Percentiles rank a stretch among this genome's conserved stretches.
Evolutionary conservation across 2,797 vertebrate genomes (phyloP).

Genomic region (Echiichthys vipera): DNA sequence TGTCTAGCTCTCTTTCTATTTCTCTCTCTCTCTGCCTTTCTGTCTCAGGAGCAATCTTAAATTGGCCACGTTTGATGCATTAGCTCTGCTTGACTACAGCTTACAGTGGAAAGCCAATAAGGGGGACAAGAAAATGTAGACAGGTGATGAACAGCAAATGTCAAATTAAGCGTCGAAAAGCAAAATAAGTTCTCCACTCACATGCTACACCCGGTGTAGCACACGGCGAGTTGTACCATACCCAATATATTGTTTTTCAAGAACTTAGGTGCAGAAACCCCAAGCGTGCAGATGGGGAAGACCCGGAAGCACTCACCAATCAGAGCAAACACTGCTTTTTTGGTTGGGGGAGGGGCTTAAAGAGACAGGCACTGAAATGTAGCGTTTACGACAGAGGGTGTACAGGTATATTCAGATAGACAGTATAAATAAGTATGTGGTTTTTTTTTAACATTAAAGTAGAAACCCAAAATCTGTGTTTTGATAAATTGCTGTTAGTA

Average conservation of each 20-base stretch:
- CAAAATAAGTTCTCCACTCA: constrained; percentile 19
- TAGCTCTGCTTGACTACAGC: constrained; percentile 41
- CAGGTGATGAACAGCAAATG: constrained; percentile 42
- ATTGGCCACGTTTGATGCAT: constrained; percentile 62
- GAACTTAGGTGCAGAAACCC: too few species aligned
- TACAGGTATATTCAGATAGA: too few species aligned
- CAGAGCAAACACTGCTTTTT: too few species aligned
- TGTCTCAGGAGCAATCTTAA: constrained; percentile 67
- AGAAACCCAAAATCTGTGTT: neutral
- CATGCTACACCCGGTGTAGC: neutral
- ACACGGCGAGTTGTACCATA: neutral
- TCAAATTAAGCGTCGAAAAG: constrained; percentile 25
- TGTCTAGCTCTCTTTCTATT: constrained; percentile 12
- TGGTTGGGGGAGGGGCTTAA: too few species aligned
- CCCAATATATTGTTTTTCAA: neutral
- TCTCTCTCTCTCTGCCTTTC: constrained; percentile 39
- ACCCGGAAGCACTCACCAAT: too few species aligned
- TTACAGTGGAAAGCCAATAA: constrained; percentile 48
- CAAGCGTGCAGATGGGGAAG: too few species aligned
- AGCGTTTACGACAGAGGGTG: too few species aligned
- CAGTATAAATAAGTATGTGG: too few species aligned
- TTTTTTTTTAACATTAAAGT: too few species aligned
- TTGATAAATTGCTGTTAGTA: neutral
- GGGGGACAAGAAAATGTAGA: constrained; percentile 27
- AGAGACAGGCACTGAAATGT: too few species aligned